Evolutionary conservation across 2,888 invertebrate genomes (phyloP), one percentile per base, ranked within the genome.

Genomic region (Watsonalla cultraria): DNA sequence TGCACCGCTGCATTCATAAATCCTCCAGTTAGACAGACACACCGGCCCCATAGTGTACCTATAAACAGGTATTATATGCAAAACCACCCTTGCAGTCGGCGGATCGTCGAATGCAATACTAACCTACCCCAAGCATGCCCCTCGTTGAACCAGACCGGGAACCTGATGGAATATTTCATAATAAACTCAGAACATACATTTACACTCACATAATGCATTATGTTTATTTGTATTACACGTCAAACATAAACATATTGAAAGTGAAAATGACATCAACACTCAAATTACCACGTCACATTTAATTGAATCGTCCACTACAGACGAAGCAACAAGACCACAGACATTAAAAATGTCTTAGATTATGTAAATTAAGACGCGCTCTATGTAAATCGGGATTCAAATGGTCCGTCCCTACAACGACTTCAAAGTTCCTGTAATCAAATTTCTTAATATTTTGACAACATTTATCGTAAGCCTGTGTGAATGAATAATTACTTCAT

Each of bases 81-180:
- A 80, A 81, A 80, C 84, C 86, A 78, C 85, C 84, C 82, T 80
- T 84, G 86, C 87, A 85, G 76, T 78, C 72, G 78, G 77, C 76
- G 80, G 74, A 79, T 78, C 78, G 79, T 80, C 80, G 80, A 82
- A 81, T 88, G 87, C 88, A 88, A 81, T 80, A 72, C 86, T 85
- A 87, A 81, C 87, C 88, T 86, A 85, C 86, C 85, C 82, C 81
- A 84, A 84, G 79, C 76, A 70, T 78, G 83, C 86, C 87, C 87
- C 87, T 82, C 79, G 76, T 76, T 80, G 84, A 75, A 84, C 81
- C 74, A 82, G 84, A 83, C 81, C 79, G 78, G 78, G 72, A 79
- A 84, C 82, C 84, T 85, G 82, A 86, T 81, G 78, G 66, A 72
- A 76, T 78, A 85, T 84, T 86, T 82, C 83, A 82, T 86, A 83